Evolutionary conservation across 2,797 vertebrate species (phyloP).

Genomic region (Iguana delicatissima): DNA sequence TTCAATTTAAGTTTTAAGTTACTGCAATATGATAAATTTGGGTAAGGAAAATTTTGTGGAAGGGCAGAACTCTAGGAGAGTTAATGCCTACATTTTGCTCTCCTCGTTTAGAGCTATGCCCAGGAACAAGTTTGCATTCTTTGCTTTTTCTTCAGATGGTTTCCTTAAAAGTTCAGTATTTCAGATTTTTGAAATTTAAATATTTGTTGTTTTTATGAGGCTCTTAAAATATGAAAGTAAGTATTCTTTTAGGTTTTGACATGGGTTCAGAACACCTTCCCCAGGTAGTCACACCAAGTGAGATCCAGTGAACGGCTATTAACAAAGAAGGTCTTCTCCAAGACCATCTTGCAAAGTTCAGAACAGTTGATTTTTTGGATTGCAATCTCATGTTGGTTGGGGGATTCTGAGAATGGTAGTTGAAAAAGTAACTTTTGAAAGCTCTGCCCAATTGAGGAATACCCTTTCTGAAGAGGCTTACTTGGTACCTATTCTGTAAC

Average conservation of each 20-base stretch:
- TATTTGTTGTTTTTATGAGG: neutral
- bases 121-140: neutral
- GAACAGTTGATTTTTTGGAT: neutral
- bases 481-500: neutral
- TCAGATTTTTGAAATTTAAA: neutral
- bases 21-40: too few species aligned
- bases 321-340: neutral
- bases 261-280: neutral
- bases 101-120: neutral
- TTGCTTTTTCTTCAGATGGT: neutral
- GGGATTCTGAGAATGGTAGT: neutral
- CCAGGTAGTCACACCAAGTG: neutral
- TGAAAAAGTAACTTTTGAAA: neutral
- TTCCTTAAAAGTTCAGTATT: neutral
- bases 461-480: neutral
- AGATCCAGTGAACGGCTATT: neutral
- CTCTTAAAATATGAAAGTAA: neutral
- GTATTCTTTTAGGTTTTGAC: neutral
- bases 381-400: neutral
- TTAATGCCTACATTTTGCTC: too few species aligned
- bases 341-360: neutral
- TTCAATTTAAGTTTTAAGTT: too few species aligned
- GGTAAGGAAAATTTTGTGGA: too few species aligned
- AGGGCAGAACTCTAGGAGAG: too few species aligned
- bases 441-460: neutral